A percentile compares a stretch with the other conserved stretches of the same genome.
Conservation (phyloP, 2,113 vertebrate genomes). For the Malurus melanocephalus region DNA sequence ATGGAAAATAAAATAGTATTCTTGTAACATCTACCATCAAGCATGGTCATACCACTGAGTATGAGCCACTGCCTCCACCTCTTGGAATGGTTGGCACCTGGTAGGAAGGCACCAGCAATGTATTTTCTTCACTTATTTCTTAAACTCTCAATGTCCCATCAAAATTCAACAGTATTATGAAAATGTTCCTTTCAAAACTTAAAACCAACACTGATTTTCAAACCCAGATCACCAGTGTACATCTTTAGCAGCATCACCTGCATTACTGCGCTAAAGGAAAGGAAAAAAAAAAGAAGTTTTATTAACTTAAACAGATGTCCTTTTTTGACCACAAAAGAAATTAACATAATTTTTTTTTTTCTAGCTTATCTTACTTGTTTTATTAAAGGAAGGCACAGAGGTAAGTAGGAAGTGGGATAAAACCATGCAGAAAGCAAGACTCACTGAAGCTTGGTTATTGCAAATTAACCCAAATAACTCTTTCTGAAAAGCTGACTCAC, state of each 20-base stretch:
- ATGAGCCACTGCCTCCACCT: background rate
- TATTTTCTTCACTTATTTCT: background rate
- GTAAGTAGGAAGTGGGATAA: background rate
- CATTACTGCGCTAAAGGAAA: background rate
- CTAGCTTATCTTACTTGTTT: background rate
- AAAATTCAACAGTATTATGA: background rate
- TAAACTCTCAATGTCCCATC: background rate
- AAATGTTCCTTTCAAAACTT: background rate
- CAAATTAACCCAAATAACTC: background rate
- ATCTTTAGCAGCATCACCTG: background rate
- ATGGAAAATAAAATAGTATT: background rate
- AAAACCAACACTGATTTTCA: background rate
- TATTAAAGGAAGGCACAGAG: background rate
- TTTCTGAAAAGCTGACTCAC: slow-evolving; percentile 37
- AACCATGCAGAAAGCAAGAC: background rate
- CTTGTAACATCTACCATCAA: background rate
- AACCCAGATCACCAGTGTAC: background rate
- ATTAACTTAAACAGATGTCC: background rate
- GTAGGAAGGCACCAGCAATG: background rate
- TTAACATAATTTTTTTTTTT: background rate
- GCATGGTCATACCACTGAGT: background rate
- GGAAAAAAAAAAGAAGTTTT: background rate
- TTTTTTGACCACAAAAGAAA: background rate
- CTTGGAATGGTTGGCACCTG: background rate
- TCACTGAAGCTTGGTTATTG: background rate